phyloP scores from a whole-genome alignment of 2,113 vertebrate genomes.

The Saiga tatarica region DNA sequence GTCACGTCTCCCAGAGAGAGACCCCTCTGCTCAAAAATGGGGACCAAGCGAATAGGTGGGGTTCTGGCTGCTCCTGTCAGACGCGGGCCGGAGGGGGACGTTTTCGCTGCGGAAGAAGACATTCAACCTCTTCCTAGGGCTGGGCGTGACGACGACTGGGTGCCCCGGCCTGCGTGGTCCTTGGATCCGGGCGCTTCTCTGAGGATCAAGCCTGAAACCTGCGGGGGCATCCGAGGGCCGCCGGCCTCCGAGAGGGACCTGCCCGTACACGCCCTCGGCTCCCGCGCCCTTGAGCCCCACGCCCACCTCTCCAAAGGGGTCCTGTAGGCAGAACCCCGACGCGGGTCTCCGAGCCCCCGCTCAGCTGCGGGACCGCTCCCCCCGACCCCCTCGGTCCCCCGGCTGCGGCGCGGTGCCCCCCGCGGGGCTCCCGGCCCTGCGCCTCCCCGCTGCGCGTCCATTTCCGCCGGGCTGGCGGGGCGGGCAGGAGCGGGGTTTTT shows the following conservation, averaged over 20 bases:
- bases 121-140: background rate
- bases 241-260: rapidly evolving
- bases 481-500: background rate
- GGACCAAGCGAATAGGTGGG: background rate
- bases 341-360: rapidly evolving
- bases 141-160: background rate
- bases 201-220: background rate
- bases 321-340: rapidly evolving
- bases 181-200: background rate
- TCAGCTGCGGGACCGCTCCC: background rate
- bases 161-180: too few species aligned
- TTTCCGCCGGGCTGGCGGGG: background rate
- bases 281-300: background rate
- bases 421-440: background rate
- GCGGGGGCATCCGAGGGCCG: background rate
- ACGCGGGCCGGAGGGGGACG: rapidly evolving
- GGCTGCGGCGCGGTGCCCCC: background rate
- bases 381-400: rapidly evolving
- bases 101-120: background rate
- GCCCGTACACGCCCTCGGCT: background rate
- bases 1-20: background rate
- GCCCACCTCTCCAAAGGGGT: background rate
- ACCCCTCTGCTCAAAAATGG: too few species aligned
- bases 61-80: background rate
- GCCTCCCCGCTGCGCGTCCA: background rate